A percentile compares a stretch with the other conserved stretches of the same genome.
Conservation (phyloP, 1,140 invertebrate species). For the Ips nitidus region DNA sequence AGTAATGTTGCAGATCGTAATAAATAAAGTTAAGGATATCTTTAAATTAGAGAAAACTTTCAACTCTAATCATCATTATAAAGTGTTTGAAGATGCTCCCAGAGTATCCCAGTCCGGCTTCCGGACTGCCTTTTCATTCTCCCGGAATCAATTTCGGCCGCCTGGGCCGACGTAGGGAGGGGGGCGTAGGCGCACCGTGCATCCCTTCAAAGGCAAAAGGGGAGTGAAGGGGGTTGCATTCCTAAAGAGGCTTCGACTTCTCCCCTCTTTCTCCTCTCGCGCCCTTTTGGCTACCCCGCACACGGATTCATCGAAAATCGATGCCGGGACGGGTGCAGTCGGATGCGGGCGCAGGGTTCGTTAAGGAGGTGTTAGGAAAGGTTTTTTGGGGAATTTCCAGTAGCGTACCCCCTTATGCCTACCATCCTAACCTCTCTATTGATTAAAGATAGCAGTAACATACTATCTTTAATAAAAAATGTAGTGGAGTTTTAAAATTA, state of each 20-base stretch:
- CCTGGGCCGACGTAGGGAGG: slow-evolving; percentile 5
- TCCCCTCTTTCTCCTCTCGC: not conserved
- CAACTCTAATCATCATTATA: too few species aligned
- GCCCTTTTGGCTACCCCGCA: slow-evolving; percentile 1
- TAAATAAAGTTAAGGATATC: too few species aligned
- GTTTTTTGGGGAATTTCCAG: slow-evolving; percentile 28
- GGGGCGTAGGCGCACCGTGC: slow-evolving; percentile 25
- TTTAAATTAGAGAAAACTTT: too few species aligned
- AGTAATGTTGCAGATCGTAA: too few species aligned
- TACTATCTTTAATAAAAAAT: too few species aligned
- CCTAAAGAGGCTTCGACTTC: slow-evolving; percentile 10
- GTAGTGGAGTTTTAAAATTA: too few species aligned
- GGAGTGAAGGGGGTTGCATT: slow-evolving; percentile 10
- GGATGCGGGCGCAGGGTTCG: slow-evolving; percentile 27
- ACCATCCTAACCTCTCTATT: too few species aligned
- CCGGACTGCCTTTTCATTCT: slow-evolving; percentile 27
- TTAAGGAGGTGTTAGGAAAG: slow-evolving; percentile 35
- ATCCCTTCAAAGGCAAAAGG: slow-evolving; percentile 9
- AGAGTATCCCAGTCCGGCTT: not conserved
- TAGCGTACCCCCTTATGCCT: not conserved
- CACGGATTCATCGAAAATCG: slow-evolving; percentile 34
- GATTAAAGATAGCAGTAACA: too few species aligned
- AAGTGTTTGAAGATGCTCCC: too few species aligned
- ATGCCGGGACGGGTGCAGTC: slow-evolving; percentile 32
- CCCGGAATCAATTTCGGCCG: slow-evolving; percentile 34